Conservation (phyloP, 2,113 vertebrate genomes). For the Lonchura striata region DNA sequence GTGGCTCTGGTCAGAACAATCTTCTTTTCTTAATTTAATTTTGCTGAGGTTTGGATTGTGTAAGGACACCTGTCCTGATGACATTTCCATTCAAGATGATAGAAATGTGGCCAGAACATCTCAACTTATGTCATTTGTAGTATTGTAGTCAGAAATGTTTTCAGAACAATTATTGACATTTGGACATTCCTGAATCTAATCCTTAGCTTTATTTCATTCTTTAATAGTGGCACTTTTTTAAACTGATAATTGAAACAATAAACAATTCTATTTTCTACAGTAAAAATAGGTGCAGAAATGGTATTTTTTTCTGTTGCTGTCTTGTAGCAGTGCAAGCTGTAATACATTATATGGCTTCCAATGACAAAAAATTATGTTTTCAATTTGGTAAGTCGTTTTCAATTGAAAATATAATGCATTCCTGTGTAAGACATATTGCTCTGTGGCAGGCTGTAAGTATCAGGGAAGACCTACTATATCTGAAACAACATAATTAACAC, state of each 20-base stretch:
- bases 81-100: background rate
- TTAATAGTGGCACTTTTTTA: background rate
- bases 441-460: constrained; percentile 28
- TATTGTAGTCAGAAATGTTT: background rate
- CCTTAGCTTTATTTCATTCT: background rate
- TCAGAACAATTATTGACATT: background rate
- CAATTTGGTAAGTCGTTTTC: constrained; percentile 27
- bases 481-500: constrained; percentile 55
- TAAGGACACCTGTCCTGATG: background rate
- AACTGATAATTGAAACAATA: background rate
- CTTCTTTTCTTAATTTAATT: background rate
- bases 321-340: background rate
- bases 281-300: background rate
- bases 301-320: background rate
- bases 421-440: constrained; percentile 2
- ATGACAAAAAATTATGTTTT: constrained; percentile 47
- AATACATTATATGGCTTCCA: background rate
- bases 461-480: constrained; percentile 29
- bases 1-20: background rate
- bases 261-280: background rate
- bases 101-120: background rate
- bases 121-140: background rate
- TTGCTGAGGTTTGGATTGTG: background rate
- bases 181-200: background rate
- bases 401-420: constrained; percentile 45